Conservation (phyloP, 2,797 vertebrate genomes). For the Spheniscus humboldti region DNA sequence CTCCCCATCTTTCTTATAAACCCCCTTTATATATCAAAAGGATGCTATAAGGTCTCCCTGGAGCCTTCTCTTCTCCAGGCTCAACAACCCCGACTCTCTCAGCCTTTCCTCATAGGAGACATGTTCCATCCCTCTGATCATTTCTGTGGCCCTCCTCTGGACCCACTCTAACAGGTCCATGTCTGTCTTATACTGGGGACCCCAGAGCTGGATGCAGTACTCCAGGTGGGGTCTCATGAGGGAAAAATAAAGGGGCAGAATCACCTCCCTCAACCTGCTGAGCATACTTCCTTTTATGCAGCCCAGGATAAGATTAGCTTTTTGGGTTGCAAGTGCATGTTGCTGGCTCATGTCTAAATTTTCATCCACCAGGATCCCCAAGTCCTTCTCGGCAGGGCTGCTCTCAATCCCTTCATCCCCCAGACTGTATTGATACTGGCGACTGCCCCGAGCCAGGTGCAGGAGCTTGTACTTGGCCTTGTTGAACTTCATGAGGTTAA, state of each 20-base stretch:
- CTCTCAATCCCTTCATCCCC: not conserved
- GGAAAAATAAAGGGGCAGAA: not conserved
- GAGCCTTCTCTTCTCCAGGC: not conserved
- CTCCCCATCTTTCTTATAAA: not conserved
- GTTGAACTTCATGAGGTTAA: not conserved
- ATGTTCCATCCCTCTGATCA: not conserved
- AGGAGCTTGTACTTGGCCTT: not conserved
- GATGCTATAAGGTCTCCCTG: not conserved
- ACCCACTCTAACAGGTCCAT: not conserved
- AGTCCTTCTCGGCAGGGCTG: not conserved
- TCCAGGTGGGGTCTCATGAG: not conserved
- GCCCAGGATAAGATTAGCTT: not conserved
- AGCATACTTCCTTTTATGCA: not conserved
- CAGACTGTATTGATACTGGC: not conserved
- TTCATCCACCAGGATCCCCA: not conserved
- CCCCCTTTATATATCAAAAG: not conserved
- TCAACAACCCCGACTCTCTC: not conserved
- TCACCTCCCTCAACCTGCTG: not conserved
- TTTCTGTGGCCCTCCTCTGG: not conserved
- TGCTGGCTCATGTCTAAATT: not conserved
- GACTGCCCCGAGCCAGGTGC: not conserved
- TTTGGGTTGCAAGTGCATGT: not conserved
- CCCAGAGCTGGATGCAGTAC: not conserved
- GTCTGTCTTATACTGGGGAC: too few relatives aligned
- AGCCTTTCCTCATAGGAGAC: not conserved